Evolutionary conservation across 92 coral and sea anemone genomes (phyloP), one percentile per base, ranked within the genome.

Genomic region (Virgularia gustaviana): DNA sequence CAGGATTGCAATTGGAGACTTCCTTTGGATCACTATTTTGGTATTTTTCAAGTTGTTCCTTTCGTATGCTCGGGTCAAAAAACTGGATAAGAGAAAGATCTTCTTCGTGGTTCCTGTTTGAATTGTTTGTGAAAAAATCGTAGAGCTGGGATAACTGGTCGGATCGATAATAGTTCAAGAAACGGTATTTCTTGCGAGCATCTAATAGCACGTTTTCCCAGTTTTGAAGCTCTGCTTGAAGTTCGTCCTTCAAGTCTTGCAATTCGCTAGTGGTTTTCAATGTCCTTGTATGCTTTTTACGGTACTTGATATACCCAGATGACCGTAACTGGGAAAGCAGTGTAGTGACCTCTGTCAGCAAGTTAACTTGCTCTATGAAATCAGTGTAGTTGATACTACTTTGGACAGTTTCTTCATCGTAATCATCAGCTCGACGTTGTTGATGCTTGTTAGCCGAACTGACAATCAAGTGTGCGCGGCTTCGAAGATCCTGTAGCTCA

Each of bases 401-500:
- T 7, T 24, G 13, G 10, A n/a, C 53, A 32, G 63, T 6, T 0
- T 68, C 62, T 32, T 49, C 24, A 1, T 61, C 36, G 9, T 3
- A 43, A 19, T 36, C 22, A 16, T 2, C 28, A 37, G 23, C 5
- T 1, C 12, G 18, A 22, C 10, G 33, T n/a, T 42, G 6, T n/a
- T 9, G 9, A 9, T 42, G 33, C 20, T 37, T 68, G 41, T 78
- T 67, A 19, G 57, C 71, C 20, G 83, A 67, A 34, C 49, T 63
- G 15, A 60, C 31, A 19, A 78, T 57, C 22, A 78, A 71, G 31
- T 65, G 83, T 16, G 83, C 83, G 39, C 83, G 83, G 55, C 83
- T 70, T 23, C 83, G 77, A 43, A 78, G 71, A 44, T 78, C 83
- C 29, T 78, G 83, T 36, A 78, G 77, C 36, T 78, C 76, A 28